These are phyloP conservation scores for Sesia apiformis DNA, from an alignment of 2,888 invertebrate species.

Conservation along the genomic window DNA sequence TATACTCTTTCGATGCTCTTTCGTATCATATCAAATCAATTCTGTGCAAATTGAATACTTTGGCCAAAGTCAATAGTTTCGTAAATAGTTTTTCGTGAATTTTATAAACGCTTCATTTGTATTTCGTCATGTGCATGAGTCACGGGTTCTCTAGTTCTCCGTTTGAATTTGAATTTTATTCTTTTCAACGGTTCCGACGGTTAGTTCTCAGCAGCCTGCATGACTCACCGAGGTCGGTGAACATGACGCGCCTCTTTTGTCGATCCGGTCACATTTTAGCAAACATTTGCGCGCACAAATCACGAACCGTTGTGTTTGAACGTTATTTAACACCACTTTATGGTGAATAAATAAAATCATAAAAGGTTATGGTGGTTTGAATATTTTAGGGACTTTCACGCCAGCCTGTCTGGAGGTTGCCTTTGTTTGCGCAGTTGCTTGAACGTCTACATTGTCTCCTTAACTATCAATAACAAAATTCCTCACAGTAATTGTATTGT, in stretches of 20 bases:
- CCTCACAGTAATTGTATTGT: conserved; percentile 10
- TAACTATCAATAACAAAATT: conserved; percentile 39
- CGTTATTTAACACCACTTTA: conserved; percentile 2
- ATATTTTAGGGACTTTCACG: not conserved
- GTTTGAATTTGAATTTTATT: conserved; percentile 20
- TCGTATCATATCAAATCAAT: too few relatives aligned
- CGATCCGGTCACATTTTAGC: conserved; percentile 26
- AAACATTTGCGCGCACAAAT: conserved; percentile 14
- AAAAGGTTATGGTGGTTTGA: not conserved
- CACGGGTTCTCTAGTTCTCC: conserved; percentile 4
- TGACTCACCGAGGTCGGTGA: conserved; percentile 56
- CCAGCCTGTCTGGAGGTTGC: conserved; percentile 7
- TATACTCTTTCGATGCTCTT: too few relatives aligned
- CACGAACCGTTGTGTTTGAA: conserved; percentile 14
- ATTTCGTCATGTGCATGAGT: not conserved
- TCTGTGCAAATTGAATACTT: too few relatives aligned
- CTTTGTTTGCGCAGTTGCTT: conserved; percentile 43
- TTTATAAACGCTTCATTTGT: too few relatives aligned
- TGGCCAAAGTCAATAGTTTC: too few relatives aligned
- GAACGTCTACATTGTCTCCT: conserved; percentile 30
- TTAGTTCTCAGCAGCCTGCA: conserved; percentile 9
- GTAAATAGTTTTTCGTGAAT: too few relatives aligned
- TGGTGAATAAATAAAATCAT: not conserved
- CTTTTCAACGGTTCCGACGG: conserved; percentile 31
- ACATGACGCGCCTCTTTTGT: conserved; percentile 30